Base-by-base conservation (phyloP, 2,797 vertebrate species). In the Phrynocephalus vlangalii region DNA sequence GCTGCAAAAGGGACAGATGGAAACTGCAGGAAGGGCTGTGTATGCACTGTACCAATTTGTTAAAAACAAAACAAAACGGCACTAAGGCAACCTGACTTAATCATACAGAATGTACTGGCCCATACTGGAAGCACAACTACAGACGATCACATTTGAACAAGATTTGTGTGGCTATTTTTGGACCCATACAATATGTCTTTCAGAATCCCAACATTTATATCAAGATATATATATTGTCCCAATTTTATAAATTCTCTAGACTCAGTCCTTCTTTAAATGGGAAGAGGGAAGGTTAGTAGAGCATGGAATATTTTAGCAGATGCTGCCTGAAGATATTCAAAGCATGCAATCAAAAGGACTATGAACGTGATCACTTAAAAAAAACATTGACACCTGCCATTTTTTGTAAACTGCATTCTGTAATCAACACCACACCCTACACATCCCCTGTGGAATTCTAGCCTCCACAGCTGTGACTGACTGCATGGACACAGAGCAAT, bases 321-420 rank as follows among this genome's bases (percentile, higher is more conserved):
- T 60, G 56, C 9, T 16, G 15, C 15, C 9, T 44, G 15, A 60
- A 60, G 9, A 60, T 10, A 60, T 16, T 60, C 9, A 60, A 60
- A 60, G 56, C 56, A 60, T 60, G 56, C 38, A 44, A 44, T 44
- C 38, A 44, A 44, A 44, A 44, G 38, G 38, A 44, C 38, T 44
- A 44, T 44, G 38, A 44, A 44, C 38, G 38, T 44, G 38, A 44
- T 44, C 38, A 44, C 38, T 38, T 44, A 68, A 68, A 48, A 9
- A 68, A 68, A 4, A 28, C 56, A 16, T 63, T 63, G 18, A 63
- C 18, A 81, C 30, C 33, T 67, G 24, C 68, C 22, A 22, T 81
- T 81, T 66, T 56, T 71, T 24, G 50, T 20, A 81, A 66, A 63
- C 28, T 66, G 26, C 82, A 76, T 87, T 82, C 71, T 76, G 63